A percentile compares a stretch with the other conserved stretches of the same genome.
Conservation (phyloP, 2,888 invertebrate genomes). For the Adelphocoris suturalis region DNA sequence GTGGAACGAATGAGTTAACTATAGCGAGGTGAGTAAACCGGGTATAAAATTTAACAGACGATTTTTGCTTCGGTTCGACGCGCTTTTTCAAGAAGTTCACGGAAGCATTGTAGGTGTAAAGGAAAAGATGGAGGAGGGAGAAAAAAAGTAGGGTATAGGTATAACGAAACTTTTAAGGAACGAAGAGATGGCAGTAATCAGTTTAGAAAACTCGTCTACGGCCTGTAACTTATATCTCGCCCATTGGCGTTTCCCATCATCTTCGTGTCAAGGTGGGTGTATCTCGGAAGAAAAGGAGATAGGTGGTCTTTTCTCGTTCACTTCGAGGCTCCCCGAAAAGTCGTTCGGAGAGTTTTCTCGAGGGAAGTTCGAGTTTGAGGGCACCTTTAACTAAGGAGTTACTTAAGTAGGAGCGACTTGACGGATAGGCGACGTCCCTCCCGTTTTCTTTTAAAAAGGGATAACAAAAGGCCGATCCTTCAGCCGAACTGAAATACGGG, state of each 20-base stretch:
- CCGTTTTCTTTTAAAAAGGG: no score
- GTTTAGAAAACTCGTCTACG: constrained; percentile 1
- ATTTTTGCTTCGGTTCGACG: neutral
- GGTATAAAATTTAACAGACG: no score
- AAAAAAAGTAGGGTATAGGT: no score
- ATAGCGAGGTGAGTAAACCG: no score
- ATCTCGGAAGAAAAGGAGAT: neutral
- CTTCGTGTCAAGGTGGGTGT: neutral
- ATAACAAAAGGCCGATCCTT: no score
- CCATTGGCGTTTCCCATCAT: neutral
- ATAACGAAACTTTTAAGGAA: neutral
- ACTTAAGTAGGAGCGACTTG: no score
- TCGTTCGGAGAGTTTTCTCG: neutral
- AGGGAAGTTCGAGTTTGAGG: neutral
- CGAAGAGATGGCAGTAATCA: neutral
- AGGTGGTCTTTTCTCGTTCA: neutral
- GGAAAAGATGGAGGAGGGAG: neutral
- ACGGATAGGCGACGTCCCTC: no score
- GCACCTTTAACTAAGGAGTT: neutral
- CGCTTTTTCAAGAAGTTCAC: neutral
- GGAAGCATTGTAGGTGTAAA: neutral
- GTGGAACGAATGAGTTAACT: no score
- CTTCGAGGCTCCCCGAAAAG: neutral
- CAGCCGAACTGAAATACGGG: no score
- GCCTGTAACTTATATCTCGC: neutral